Evolutionary conservation across 2,888 invertebrate genomes (phyloP), one percentile per base, ranked within the genome.

Genomic region (Phyllotreta cruciferae): DNA sequence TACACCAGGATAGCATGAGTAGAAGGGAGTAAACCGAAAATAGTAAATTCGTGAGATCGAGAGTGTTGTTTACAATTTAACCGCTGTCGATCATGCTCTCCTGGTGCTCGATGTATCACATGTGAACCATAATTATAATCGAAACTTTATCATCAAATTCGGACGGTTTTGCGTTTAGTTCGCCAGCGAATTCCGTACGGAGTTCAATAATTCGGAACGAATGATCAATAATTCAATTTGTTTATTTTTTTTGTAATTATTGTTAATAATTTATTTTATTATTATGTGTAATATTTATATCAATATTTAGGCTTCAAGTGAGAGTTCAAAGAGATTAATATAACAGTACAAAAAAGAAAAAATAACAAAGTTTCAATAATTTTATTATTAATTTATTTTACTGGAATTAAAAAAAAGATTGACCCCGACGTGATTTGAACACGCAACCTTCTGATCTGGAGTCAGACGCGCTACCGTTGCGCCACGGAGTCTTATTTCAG

Each of bases 361-460:
- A 24, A 3, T 24, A 24, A 24, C 24, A 24, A 24, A 24, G 4
- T 24, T 24, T 24, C 4, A 24, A 24, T 4, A 24, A 24, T 3
- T 3, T 24, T 24, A 24, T 24, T 24, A 3, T 24, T 24, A n/a
- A n/a, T n/a, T n/a, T n/a, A n/a, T n/a, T n/a, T n/a, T n/a, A n/a
- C n/a, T 14, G 7, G 54, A 56, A 58, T 63, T 69, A 77, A 74
- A 78, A 74, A 72, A 66, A 56, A 56, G 10, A 71, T 80, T 92
- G 92, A 93, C 92, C 92, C 92, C 92, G 92, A 92, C 92, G 92
- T 93, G 93, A 93, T 92, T 93, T 91, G 93, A 93, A 93, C 93
- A 93, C 93, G 92, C 93, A 93, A 92, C 93, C 93, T 93, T 93
- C 93, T 92, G 93, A 93, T 93, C 93, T 93, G 93, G 93, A 93